Evolutionary conservation across 1,140 invertebrate species (phyloP).

Genomic region (Odontomachus brunneus): DNA sequence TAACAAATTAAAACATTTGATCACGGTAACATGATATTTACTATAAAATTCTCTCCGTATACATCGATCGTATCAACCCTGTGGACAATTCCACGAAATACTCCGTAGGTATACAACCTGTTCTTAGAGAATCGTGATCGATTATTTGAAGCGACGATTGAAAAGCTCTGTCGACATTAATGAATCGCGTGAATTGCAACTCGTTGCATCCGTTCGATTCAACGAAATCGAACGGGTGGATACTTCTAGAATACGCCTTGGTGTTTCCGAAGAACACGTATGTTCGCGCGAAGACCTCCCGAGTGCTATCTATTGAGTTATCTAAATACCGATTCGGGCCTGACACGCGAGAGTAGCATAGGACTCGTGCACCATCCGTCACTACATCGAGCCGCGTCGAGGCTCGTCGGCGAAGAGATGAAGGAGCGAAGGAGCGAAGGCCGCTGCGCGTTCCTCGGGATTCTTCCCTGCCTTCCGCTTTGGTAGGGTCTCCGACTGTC

Average conservation of each 20-base stretch:
- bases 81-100: too few relatives aligned
- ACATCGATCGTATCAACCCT: too few relatives aligned
- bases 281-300: conserved; percentile 42
- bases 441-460: conserved; percentile 46
- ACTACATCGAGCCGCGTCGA: conserved; percentile 59
- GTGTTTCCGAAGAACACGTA: conserved; percentile 17
- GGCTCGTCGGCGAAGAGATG: conserved; percentile 47
- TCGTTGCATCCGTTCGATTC: conserved; percentile 34
- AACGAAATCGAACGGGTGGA: too few relatives aligned
- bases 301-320: conserved; percentile 72
- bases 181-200: conserved; percentile 6
- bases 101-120: too few relatives aligned
- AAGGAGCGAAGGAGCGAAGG: conserved; percentile 46
- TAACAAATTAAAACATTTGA: too few relatives aligned
- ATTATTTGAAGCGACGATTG: neutral
- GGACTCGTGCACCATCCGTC: conserved; percentile 65
- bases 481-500: conserved; percentile 66
- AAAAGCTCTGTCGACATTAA: neutral
- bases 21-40: too few relatives aligned
- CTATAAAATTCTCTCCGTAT: too few relatives aligned
- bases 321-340: conserved; percentile 71
- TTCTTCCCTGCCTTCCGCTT: conserved; percentile 58
- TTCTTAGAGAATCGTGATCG: neutral
- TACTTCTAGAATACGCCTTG: neutral
- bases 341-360: conserved; percentile 65